Base-by-base conservation (phyloP, 2,797 vertebrate species). In the Perodicticus potto region DNA sequence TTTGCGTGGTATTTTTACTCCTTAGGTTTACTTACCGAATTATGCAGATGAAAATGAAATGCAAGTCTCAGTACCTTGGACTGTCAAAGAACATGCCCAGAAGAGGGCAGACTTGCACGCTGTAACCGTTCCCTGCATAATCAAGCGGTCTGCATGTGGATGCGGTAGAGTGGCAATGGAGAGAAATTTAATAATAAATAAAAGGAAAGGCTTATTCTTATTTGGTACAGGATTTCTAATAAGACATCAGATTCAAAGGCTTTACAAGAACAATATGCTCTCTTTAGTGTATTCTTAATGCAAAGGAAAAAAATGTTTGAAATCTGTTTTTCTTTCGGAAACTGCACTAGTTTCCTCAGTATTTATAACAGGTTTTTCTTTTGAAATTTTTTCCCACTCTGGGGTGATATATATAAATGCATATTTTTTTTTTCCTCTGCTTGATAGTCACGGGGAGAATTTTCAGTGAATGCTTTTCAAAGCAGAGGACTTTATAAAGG, bases 31-130 rank as follows among this genome's bases (percentile, higher is more conserved):
- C 29, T 32, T 67, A 19, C 63, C 23, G 32, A 90, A 65, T 82
- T 82, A 16, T 92, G 69, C 29, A 67, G 53, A 74, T 95, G 2
- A 5, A 1, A 91, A n/a, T 74, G 2, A 86, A 81, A 96, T 37
- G 45, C 29, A 40, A 76, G 25, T 23, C 83, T 2, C 45, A 6
- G 9, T 61, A 32, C 29, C 77, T 57, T 53, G 67, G 86, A 10
- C 63, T 67, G n/a, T 80, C 40, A 16, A 43, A 29, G 55, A 3
- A 25, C 59, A 29, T 90, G 65, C 5, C 98, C 99, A 98, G 98
- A 86, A 98, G 99, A 98, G 98, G 98, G 98, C 98, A 97, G 29
- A 9, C 97, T 99, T 98, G 98, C 74, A 97, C 43, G n/a, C 96
- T 53, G 40, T 27, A 98, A 97, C 16, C 5, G 12, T 65, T 81